These are phyloP conservation scores for Macaca fascicularis DNA, from an alignment of 2,113 vertebrate genomes.

Conservation along the genomic window T2T-MFA8v1.1 NC_088384.1:77188501-77189000, in stretches of 20 bases:
- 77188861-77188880: not conserved
- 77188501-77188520: not conserved
- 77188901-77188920: not conserved
- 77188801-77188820: not conserved
- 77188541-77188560: not conserved
- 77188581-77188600: not conserved
- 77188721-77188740: not conserved
- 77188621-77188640: not conserved
- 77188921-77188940: not conserved
- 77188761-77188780: not conserved
- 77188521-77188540: not conserved
- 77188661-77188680: not conserved
- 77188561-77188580: not conserved
- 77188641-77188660: not conserved
- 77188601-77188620: not conserved
- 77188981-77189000: not conserved
- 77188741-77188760: not conserved
- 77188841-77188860: not conserved
- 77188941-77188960: not conserved
- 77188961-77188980: slow-evolving; percentile 1
- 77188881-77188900: slow-evolving; percentile 20
- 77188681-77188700: not conserved
- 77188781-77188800: not conserved
- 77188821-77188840: not conserved
- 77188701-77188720: slow-evolving; percentile 22